Evolutionary conservation across 2,888 invertebrate species (phyloP).

Genomic region (Drosophila longiperda): DNA sequence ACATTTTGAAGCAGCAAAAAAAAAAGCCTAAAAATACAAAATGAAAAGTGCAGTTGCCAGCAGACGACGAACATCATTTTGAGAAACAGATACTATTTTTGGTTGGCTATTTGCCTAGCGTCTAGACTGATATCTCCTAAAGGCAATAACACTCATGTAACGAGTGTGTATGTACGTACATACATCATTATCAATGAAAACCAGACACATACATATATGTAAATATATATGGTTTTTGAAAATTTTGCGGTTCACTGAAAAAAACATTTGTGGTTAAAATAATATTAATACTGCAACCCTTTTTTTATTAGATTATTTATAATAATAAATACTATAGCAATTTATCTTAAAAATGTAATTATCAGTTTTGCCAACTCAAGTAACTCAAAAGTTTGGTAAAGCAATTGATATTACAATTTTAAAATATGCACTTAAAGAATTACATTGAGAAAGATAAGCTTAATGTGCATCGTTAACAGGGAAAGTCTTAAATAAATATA

Average conservation of each 20-base stretch:
- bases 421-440: neutral
- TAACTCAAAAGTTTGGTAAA: neutral
- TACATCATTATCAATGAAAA: constrained; percentile 64
- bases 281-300: neutral
- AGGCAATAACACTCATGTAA: constrained; percentile 17
- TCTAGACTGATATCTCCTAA: constrained; percentile 40
- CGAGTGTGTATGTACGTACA: neutral
- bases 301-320: too few relatives aligned
- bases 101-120: constrained; percentile 63
- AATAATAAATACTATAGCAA: too few relatives aligned
- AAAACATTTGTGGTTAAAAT: neutral
- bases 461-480: neutral
- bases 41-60: constrained; percentile 36
- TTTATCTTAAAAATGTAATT: too few relatives aligned
- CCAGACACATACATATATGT: constrained; percentile 29
- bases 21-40: constrained; percentile 60
- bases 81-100: constrained; percentile 52
- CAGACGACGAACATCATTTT: constrained; percentile 13
- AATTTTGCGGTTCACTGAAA: constrained; percentile 53
- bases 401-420: rapidly evolving
- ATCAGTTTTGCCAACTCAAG: neutral
- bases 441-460: neutral
- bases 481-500: neutral
- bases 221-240: constrained; percentile 1
- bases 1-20: constrained; percentile 50